These are phyloP conservation scores for Glyphotaelius pellucidus DNA, from an alignment of 2,888 invertebrate species.

Conservation along the genomic window DNA sequence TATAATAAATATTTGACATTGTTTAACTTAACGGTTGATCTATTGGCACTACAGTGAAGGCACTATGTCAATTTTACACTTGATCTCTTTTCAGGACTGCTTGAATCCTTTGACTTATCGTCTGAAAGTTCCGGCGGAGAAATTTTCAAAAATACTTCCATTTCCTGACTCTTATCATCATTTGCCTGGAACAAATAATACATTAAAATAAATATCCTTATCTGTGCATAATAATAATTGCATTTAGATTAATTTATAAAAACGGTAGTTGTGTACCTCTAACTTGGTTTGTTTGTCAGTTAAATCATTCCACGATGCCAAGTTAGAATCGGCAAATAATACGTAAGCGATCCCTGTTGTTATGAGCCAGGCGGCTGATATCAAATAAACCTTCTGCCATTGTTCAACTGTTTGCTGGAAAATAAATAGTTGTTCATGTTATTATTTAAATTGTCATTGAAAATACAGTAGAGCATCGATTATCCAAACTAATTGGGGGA, in stretches of 20 bases:
- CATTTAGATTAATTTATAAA: background rate
- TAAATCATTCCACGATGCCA: constrained; percentile 78
- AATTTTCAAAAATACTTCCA: constrained; percentile 58
- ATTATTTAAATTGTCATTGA: background rate
- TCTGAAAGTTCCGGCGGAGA: constrained; percentile 37
- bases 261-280: constrained; percentile 19
- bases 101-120: constrained; percentile 35
- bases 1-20: constrained; percentile 21
- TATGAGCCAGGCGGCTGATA: constrained; percentile 76
- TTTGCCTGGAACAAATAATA: constrained; percentile 54
- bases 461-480: no score
- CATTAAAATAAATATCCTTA: background rate
- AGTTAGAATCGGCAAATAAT: constrained; percentile 77
- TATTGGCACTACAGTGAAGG: constrained; percentile 60
- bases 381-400: constrained; percentile 80
- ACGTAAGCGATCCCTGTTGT: constrained; percentile 76
- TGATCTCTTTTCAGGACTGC: constrained; percentile 36
- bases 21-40: constrained; percentile 12
- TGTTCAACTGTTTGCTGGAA: constrained; percentile 78
- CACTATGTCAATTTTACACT: constrained; percentile 60
- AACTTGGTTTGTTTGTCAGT: constrained; percentile 37
- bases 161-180: constrained; percentile 60
- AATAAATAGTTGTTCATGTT: constrained; percentile 63
- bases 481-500: no score
- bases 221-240: background rate